These are phyloP conservation scores for Beris chalybata DNA, from an alignment of 2,888 invertebrate species.

Conservation along the genomic window DNA sequence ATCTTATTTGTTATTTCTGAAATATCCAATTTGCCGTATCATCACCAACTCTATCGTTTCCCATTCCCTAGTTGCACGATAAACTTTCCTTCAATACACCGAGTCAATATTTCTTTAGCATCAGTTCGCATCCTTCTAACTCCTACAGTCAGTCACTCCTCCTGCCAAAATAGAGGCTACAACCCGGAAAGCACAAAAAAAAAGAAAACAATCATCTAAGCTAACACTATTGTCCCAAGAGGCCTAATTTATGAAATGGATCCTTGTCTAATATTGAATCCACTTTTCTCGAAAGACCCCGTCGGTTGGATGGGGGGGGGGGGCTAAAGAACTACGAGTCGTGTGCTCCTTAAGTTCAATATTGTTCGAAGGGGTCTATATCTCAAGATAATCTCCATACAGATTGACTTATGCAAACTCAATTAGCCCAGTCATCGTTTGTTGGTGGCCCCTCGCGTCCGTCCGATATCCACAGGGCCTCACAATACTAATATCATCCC, in stretches of 20 bases:
- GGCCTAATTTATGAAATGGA: conserved; percentile 29
- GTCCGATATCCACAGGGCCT: neutral
- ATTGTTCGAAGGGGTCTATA: neutral
- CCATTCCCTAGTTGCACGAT: no score
- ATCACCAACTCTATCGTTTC: no score
- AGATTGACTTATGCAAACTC: conserved; percentile 27
- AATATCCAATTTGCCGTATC: no score
- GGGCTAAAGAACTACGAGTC: neutral
- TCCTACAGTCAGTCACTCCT: neutral
- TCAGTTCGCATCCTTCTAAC: conserved; percentile 7
- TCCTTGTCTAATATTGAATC: conserved; percentile 29
- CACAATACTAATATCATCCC: neutral
- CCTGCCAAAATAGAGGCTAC: neutral
- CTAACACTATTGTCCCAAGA: conserved; percentile 29
- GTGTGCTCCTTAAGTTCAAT: neutral
- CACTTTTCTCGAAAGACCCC: conserved; percentile 17
- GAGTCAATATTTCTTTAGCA: conserved; percentile 17
- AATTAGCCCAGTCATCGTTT: conserved; percentile 29
- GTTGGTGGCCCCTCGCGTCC: neutral
- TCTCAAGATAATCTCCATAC: neutral
- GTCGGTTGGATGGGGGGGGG: neutral
- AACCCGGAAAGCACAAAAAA: neutral
- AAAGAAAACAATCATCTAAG: conserved; percentile 21
- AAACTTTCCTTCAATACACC: neutral
- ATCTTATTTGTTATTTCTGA: no score